Percentiles rank a stretch among this genome's conserved stretches.
phyloP scores from a whole-genome alignment of 2,113 vertebrate species.

The Channa argus region DNA sequence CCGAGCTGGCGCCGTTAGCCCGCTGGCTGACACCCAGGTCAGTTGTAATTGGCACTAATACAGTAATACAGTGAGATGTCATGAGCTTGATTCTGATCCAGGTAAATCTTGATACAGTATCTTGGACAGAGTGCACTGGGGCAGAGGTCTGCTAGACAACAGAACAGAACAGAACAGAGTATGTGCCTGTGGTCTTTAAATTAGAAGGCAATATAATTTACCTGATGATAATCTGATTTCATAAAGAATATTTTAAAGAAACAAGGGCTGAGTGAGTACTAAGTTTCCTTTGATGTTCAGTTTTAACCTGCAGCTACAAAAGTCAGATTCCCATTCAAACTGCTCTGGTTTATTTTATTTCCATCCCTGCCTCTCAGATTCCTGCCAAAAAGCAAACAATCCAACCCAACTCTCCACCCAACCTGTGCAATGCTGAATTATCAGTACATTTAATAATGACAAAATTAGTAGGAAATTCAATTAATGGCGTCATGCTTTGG shows the following conservation, averaged over 20 bases:
- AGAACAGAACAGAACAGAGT: background rate
- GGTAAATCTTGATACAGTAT: constrained; percentile 7
- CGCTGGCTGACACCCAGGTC: constrained; percentile 30
- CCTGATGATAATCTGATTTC: background rate
- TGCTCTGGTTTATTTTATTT: constrained; percentile 34
- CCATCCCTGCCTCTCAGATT: constrained; percentile 6
- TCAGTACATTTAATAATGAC: constrained; percentile 18
- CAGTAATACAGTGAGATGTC: constrained; percentile 23
- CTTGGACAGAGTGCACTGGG: constrained; percentile 6
- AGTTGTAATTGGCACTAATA: constrained; percentile 44
- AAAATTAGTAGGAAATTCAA: constrained; percentile 39
- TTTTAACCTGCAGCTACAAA: background rate
- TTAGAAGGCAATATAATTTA: constrained; percentile 18
- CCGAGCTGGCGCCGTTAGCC: constrained; percentile 24
- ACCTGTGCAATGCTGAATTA: background rate
- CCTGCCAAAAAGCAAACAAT: constrained; percentile 7
- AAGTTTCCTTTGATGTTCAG: constrained; percentile 28
- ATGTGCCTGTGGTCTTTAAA: background rate
- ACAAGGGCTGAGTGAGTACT: background rate
- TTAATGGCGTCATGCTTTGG: constrained; percentile 25
- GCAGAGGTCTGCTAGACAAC: constrained; percentile 5
- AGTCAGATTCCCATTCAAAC: background rate
- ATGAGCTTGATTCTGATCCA: constrained; percentile 22
- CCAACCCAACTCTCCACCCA: background rate
- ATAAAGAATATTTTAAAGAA: background rate